Conservation (phyloP, 2,888 invertebrate species). For the Lithophane ornitopus region DNA sequence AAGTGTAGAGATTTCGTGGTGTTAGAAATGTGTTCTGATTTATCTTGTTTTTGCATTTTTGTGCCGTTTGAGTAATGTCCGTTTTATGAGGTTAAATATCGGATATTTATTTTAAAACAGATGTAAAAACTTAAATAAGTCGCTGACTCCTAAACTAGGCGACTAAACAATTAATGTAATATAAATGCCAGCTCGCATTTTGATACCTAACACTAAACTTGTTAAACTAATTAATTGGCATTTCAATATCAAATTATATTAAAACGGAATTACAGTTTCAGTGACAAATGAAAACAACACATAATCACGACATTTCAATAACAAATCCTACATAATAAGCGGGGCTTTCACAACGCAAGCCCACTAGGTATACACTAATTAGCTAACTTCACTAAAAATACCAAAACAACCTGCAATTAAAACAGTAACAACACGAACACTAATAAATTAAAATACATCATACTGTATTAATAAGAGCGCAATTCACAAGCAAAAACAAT, state of each 20-base stretch:
- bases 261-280: constrained; percentile 48
- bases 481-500: constrained; percentile 79
- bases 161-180: background rate
- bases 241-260: constrained; percentile 35
- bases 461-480: constrained; percentile 67
- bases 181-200: constrained; percentile 11
- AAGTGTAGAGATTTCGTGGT: constrained; percentile 71
- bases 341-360: constrained; percentile 31
- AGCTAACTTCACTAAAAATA: constrained; percentile 73
- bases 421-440: constrained; percentile 63
- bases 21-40: constrained; percentile 75
- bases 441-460: constrained; percentile 65
- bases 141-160: constrained; percentile 10
- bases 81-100: constrained; percentile 41
- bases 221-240: constrained; percentile 54
- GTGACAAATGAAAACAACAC: constrained; percentile 47
- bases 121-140: too few species aligned
- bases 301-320: constrained; percentile 51
- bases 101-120: constrained; percentile 48
- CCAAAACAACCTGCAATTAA: constrained; percentile 62
- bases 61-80: constrained; percentile 53
- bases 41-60: constrained; percentile 73
- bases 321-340: constrained; percentile 42
- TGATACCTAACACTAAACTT: constrained; percentile 24
- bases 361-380: constrained; percentile 68